Percentiles rank a stretch among this genome's conserved stretches.
Evolutionary conservation across 2,797 vertebrate genomes (phyloP).

Genomic region (Taenioides sp.): DNA sequence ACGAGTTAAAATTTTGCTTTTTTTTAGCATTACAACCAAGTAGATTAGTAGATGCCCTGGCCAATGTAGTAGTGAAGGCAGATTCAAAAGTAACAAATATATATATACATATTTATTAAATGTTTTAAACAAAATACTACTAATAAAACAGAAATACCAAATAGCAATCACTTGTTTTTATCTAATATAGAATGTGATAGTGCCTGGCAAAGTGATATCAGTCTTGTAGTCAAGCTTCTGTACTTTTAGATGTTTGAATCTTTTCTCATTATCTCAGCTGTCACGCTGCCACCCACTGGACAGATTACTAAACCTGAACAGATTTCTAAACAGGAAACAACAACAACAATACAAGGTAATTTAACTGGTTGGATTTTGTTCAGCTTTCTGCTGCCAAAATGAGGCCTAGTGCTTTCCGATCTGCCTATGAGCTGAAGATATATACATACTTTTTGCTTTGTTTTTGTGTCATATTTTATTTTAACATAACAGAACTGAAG

Average conservation of each 20-base stretch:
- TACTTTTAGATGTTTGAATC: background rate
- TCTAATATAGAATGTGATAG: background rate
- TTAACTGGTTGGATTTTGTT: background rate
- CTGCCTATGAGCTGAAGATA: background rate
- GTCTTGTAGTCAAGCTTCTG: background rate
- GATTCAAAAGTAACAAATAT: background rate
- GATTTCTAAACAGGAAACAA: slow-evolving; percentile 42
- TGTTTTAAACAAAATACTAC: no score
- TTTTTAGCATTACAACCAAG: background rate
- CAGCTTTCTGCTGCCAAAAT: background rate
- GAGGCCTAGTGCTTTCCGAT: background rate
- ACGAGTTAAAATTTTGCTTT: background rate
- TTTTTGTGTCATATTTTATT: background rate
- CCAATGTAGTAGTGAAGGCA: background rate
- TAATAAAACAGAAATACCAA: no score
- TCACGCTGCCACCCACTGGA: slow-evolving; percentile 39
- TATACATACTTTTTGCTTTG: background rate
- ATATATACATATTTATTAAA: no score
- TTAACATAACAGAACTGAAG: slow-evolving; percentile 17
- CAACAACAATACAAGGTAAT: slow-evolving; percentile 53
- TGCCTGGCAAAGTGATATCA: background rate
- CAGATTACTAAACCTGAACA: slow-evolving; percentile 38
- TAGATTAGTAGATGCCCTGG: background rate
- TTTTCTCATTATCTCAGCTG: slow-evolving; percentile 47
- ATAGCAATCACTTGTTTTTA: no score